These are phyloP conservation scores for Pristionchus mayeri DNA, from an alignment of 2,888 invertebrate species.

Conservation along the genomic window DNA sequence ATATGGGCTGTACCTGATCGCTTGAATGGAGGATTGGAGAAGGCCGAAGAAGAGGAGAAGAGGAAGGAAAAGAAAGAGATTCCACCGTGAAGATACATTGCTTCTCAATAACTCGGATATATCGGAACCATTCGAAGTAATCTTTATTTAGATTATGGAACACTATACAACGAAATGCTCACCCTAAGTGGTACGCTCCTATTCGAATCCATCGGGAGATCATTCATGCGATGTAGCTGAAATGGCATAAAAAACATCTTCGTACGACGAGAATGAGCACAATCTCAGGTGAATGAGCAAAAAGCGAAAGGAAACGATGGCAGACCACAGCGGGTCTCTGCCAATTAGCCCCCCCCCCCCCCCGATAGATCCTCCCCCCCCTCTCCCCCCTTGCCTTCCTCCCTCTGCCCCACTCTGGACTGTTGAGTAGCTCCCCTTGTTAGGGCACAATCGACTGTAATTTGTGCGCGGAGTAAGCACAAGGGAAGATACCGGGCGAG, in stretches of 20 bases:
- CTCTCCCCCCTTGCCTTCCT: background rate
- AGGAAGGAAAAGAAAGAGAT: conserved; percentile 12
- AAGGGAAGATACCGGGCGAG: background rate
- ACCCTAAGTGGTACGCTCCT: conserved; percentile 5
- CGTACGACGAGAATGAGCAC: too few relatives aligned
- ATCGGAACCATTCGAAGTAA: background rate
- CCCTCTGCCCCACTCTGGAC: background rate
- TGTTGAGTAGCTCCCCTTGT: conserved; percentile 38
- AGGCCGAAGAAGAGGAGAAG: background rate
- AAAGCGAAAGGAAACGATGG: conserved; percentile 33
- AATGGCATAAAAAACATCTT: too few relatives aligned
- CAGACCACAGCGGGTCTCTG: conserved; percentile 6
- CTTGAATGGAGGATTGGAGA: background rate
- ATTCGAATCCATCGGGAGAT: background rate
- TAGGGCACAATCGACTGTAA: conserved; percentile 27
- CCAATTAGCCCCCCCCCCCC: background rate
- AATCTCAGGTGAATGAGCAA: background rate
- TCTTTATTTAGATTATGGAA: background rate
- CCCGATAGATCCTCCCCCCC: too few relatives aligned
- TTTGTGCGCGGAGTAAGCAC: background rate
- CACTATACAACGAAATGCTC: background rate
- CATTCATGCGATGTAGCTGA: background rate
- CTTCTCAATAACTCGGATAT: too few relatives aligned
- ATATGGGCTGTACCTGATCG: background rate
- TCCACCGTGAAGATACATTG: background rate